Evolutionary conservation across 2,113 vertebrate genomes (phyloP).

Genomic region (Daubentonia madagascariensis): DNA sequence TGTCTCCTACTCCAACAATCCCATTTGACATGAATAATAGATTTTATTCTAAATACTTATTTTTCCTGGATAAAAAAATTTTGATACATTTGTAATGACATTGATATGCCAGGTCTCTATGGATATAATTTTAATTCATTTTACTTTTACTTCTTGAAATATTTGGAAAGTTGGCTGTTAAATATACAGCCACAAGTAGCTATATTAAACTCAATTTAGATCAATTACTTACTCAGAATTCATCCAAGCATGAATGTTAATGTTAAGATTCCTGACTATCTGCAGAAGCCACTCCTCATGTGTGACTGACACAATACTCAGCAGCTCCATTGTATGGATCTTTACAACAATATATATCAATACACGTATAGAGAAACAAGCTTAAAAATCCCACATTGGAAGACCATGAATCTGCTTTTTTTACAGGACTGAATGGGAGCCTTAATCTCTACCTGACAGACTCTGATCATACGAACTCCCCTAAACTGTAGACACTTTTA

Average conservation of each 20-base stretch:
- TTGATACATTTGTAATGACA: neutral
- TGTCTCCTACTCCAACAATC: no score
- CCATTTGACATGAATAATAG: neutral
- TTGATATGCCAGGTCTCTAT: neutral
- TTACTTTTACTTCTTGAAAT: neutral
- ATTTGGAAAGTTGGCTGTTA: neutral
- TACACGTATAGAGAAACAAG: neutral
- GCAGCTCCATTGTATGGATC: neutral
- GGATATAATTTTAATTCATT: neutral
- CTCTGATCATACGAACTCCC: neutral
- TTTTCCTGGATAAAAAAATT: neutral
- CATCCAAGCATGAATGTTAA: neutral
- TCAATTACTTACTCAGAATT: neutral
- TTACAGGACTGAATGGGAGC: neutral
- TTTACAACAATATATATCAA: neutral
- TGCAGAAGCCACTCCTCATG: neutral
- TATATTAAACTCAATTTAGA: neutral
- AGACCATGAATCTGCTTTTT: neutral
- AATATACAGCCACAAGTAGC: neutral
- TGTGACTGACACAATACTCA: neutral
- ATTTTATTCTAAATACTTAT: neutral
- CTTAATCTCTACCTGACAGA: neutral
- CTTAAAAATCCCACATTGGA: neutral
- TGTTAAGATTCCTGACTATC: neutral
- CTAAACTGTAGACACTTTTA: neutral